Evolutionary conservation across 2,888 invertebrate genomes (phyloP), one percentile per base, ranked within the genome.

Genomic region (Sphaeridia pumilis): DNA sequence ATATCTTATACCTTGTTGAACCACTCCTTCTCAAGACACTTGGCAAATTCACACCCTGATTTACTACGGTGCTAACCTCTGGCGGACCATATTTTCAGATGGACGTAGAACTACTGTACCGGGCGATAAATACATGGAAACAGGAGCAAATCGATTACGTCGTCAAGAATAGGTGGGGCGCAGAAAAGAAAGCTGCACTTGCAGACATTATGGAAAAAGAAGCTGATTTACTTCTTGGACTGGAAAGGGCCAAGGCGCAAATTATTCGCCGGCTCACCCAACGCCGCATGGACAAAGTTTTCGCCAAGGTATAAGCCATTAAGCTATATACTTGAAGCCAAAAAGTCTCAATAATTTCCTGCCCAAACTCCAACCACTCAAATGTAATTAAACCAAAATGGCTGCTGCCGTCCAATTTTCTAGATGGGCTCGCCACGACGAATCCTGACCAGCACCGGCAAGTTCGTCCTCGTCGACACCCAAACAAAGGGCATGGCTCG

Each of bases 401-500:
- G n/a, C n/a, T n/a, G n/a, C n/a, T n/a, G n/a, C n/a, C n/a, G n/a
- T n/a, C n/a, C n/a, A n/a, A n/a, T 5, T n/a, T 36, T 42, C n/a
- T 28, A 65, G 65, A 64, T 65, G 59, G 66, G 66, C 2, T 50
- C 70, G 59, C 84, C 92, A 0, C 76, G 84, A 41, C 78, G 79
- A 52, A 88, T 87, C 84, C 77, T 77, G 56, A 81, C 82, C 28
- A 80, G 80, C 64, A 83, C 83, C 66, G 82, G 82, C 22, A 67
- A 69, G 53, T 58, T 78, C 28, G 78, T 88, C 20, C 78, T 82
- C 59, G 82, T 92, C 83, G 84, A 89, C 63, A 84, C 88, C 1
- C 68, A 85, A 47, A 83, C 83, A 68, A 83, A 83, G 21, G 85
- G 88, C 67, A 79, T 81, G 65, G 87, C 85, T 17, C 78, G 81